Evolutionary conservation across 2,888 invertebrate species (phyloP).

Genomic region (Cybosia mesomella): DNA sequence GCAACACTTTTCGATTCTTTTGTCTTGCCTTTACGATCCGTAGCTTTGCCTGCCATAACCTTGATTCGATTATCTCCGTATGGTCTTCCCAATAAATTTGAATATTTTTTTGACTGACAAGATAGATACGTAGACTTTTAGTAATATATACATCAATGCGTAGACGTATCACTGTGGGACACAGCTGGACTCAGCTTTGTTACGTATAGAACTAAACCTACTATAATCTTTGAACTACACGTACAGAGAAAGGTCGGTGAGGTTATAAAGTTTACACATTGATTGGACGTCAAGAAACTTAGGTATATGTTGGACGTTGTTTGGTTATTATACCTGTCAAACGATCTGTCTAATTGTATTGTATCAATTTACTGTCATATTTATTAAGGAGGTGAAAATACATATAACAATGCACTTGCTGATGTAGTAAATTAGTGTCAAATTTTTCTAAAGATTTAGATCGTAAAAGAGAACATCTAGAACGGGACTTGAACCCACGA

Average conservation of each 20-base stretch:
- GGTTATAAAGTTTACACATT: not conserved
- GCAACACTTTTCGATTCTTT: slow-evolving; percentile 58
- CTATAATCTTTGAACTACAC: no score
- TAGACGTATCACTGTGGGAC: not conserved
- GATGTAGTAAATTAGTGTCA: no score
- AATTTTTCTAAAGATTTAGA: no score
- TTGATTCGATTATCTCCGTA: slow-evolving; percentile 31
- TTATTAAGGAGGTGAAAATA: not conserved
- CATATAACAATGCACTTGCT: not conserved
- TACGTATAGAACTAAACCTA: not conserved
- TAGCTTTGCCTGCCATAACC: slow-evolving; percentile 65
- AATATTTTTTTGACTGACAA: not conserved
- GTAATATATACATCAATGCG: not conserved
- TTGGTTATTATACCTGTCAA: not conserved
- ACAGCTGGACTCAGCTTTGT: not conserved
- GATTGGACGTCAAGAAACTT: no score
- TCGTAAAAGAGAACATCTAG: no score
- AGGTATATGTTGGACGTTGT: no score
- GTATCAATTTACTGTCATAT: not conserved
- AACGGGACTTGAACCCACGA: no score
- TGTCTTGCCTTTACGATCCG: slow-evolving; percentile 70
- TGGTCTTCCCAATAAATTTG: not conserved
- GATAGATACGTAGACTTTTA: not conserved
- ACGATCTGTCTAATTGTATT: not conserved
- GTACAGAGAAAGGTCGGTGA: not conserved